Percentiles rank a stretch among this genome's conserved stretches.
phyloP scores from a whole-genome alignment of 2,888 invertebrate genomes.

The Idaea dimidiata region DNA sequence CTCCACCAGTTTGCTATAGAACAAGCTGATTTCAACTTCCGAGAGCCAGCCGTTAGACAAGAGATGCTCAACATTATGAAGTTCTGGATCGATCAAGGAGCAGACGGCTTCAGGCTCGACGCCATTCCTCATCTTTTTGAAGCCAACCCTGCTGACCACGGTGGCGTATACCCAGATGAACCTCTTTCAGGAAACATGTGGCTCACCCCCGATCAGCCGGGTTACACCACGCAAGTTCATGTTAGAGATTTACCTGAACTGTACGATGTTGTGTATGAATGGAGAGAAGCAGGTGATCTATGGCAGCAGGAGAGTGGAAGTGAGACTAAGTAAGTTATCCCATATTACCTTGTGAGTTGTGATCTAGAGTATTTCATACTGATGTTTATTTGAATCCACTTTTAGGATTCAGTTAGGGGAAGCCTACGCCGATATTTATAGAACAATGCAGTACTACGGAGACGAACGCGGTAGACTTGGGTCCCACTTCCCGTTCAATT shows the following conservation, averaged over 20 bases:
- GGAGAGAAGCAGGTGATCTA: conserved; percentile 79
- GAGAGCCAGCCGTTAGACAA: conserved; percentile 76
- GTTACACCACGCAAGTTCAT: conserved; percentile 81
- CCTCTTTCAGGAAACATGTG: conserved; percentile 65
- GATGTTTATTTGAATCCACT: not conserved
- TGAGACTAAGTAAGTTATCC: conserved; percentile 58
- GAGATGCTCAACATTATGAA: conserved; percentile 82
- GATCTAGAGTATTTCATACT: not conserved
- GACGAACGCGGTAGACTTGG: conserved; percentile 62
- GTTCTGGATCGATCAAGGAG: conserved; percentile 88
- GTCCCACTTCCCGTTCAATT: conserved; percentile 85
- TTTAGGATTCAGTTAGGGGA: conserved; percentile 82
- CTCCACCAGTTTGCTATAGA: conserved; percentile 83
- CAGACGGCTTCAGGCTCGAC: conserved; percentile 88
- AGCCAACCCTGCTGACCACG: conserved; percentile 60
- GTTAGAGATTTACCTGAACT: conserved; percentile 82
- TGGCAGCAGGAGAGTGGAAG: conserved; percentile 61
- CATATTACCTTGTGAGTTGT: not conserved
- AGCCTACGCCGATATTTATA: conserved; percentile 77
- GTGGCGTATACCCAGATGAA: conserved; percentile 71
- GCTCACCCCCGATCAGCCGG: conserved; percentile 74
- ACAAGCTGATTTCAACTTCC: conserved; percentile 86
- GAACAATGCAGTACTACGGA: conserved; percentile 83
- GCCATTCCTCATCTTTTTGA: conserved; percentile 83
- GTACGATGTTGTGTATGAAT: conserved; percentile 78